A percentile compares a stretch with the other conserved stretches of the same genome.
Evolutionary conservation across 2,888 invertebrate genomes (phyloP).

Genomic region (Tricholauxania praeusta): DNA sequence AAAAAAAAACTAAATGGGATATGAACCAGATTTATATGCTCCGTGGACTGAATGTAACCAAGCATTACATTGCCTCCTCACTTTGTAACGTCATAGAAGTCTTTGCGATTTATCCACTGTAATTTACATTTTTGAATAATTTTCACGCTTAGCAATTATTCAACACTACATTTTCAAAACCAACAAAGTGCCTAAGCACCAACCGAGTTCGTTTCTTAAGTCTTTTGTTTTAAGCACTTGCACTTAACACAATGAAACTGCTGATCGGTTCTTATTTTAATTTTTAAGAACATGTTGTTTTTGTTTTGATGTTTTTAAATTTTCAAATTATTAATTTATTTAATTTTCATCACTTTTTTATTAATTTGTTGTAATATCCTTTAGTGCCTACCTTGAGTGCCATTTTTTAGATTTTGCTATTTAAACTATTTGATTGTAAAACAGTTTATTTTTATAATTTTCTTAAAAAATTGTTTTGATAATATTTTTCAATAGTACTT

Average conservation of each 20-base stretch:
- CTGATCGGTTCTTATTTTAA: no score
- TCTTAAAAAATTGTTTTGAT: conserved; percentile 13
- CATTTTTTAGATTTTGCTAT: conserved; percentile 52
- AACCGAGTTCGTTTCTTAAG: conserved; percentile 20
- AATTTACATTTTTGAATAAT: no score
- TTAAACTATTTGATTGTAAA: not conserved
- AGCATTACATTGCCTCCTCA: no score
- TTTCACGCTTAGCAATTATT: no score
- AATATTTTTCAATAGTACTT: conserved; percentile 2
- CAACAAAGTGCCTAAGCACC: not conserved
- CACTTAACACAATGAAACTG: no score
- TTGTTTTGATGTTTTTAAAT: not conserved
- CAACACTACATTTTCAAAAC: no score
- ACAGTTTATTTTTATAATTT: conserved; percentile 25
- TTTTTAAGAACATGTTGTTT: not conserved
- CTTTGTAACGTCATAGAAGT: no score
- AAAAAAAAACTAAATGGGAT: no score
- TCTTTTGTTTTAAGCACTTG: conserved; percentile 1
- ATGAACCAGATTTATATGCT: no score
- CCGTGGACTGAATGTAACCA: no score
- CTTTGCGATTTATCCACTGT: no score
- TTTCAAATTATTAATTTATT: not conserved
- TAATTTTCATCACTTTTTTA: not conserved
- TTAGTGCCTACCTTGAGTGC: conserved; percentile 62
- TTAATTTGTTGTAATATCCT: conserved; percentile 4